Base-by-base conservation (phyloP, 2,888 invertebrate genomes). In the Acleris literana region DNA sequence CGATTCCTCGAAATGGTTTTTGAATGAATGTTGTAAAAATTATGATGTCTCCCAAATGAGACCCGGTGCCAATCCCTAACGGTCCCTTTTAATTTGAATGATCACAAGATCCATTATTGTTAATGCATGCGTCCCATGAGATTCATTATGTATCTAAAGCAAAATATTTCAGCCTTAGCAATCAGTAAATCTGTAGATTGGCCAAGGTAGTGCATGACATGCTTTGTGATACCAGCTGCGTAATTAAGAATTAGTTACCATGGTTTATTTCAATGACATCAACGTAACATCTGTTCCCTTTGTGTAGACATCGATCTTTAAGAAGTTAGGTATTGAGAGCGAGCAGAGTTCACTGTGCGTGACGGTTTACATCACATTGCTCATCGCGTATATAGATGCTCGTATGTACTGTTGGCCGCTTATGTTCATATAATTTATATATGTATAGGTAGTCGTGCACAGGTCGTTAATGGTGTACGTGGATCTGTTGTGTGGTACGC, bases 381-480 rank as follows among this genome's bases (percentile, higher is more conserved):
- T 81, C 69, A 70, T 70, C 58, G 69, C 63, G 65, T 65, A 70
- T 63, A 67, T 68, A 66, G 63, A 69, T 52, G 75, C 77, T 74
- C 76, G 75, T 75, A 75, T 75, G 69, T 71, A 69, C 63, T 68
- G 67, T 66, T 62, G 64, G 66, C 57, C 61, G 77, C 79, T 76
- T 78, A 76, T 81, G 78, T 78, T 77, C 71, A 80, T 75, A 74
- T 71, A 56, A 72, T 72, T 72, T 68, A 69, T 73, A 72, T 75
- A 72, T 75, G 72, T 80, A 78, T 81, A 80, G 73, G 74, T 80
- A 77, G 76, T 87, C 87, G 86, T 88, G 88, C 84, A 82, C 86
- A 81, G 84, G 85, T 87, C 89, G 87, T 87, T 88, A 87, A 87
- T 88, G 86, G 86, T 86, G 83, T 81, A 81, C 85, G 86, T 86